A percentile compares a stretch with the other conserved stretches of the same genome.
Evolutionary conservation across 1,140 invertebrate genomes (phyloP).

Genomic region (Solen grandis): DNA sequence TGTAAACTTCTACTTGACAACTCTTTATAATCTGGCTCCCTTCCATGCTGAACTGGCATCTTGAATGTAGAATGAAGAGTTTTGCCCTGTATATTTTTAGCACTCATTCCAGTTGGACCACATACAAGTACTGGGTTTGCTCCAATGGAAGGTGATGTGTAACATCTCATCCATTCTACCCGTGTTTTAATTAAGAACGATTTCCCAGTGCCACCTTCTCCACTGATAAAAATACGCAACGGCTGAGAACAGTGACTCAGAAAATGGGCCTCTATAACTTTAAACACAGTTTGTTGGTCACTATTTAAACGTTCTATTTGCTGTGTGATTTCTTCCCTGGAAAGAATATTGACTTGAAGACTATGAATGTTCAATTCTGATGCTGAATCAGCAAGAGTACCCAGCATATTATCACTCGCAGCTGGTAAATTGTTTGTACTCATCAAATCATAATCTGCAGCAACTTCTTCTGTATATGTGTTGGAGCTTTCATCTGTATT

Average conservation of each 20-base stretch:
- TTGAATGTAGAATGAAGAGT: slow-evolving; percentile 52
- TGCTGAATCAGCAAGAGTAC: too few species aligned
- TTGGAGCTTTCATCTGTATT: background rate
- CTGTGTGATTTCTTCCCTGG: background rate
- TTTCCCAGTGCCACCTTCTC: slow-evolving; percentile 58
- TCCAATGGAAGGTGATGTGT: slow-evolving; percentile 15
- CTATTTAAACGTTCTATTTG: slow-evolving; percentile 25
- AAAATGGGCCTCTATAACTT: slow-evolving; percentile 19
- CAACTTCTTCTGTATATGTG: background rate
- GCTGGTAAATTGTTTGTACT: background rate
- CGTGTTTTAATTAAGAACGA: slow-evolving; percentile 17
- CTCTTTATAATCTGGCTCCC: slow-evolving; percentile 34
- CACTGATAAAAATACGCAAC: slow-evolving; percentile 46
- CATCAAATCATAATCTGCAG: background rate
- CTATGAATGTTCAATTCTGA: too few species aligned
- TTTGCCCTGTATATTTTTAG: slow-evolving; percentile 59
- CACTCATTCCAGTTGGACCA: slow-evolving; percentile 60
- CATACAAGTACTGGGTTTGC: slow-evolving; percentile 49
- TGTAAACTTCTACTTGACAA: slow-evolving; percentile 24
- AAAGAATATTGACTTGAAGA: slow-evolving; percentile 7
- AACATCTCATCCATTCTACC: slow-evolving; percentile 37
- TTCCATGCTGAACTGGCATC: slow-evolving; percentile 54
- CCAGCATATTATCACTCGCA: too few species aligned
- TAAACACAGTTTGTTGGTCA: slow-evolving; percentile 36
- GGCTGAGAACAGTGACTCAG: slow-evolving; percentile 7